Base-by-base conservation (phyloP, 2,797 vertebrate genomes). In the Myotis findleyi region DNA sequence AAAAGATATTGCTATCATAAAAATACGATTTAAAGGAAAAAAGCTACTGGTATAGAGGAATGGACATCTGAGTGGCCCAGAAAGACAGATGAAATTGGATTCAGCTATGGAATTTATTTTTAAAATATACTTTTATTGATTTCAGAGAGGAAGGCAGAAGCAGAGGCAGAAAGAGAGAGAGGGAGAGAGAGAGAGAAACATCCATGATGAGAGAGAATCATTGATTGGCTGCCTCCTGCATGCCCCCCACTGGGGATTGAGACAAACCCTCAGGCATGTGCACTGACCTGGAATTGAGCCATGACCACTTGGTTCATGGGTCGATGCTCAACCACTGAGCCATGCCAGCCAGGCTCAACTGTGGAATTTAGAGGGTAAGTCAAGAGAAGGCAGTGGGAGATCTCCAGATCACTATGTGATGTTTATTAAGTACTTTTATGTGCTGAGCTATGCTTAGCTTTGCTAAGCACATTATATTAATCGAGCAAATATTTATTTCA, bases 1-100 rank as follows among this genome's bases (percentile, higher is more conserved):
- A 84, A 88, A 72, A 55, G 30, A 89, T 76, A 93, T 87, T 53
- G 21, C 17, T 75, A 55, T 77, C 44, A 77, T 92, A 55, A 80
- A 96, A 91, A 92, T 79, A 30, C 33, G 33, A 93, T 79, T 68
- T 89, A 93, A 87, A 75, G 55, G 76, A 73, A 44, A 44, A 85
- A 73, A 53, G 36, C 5, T 5, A 83, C 8, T 23, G n/a, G 41
- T 64, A 66, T 73, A 71, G 38, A 53, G 44, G 86, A 55, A 49
- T 30, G 79, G 59, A 53, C 33, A 14, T 81, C 30, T 30, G 71
- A 90, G 33, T 66, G 53, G 16, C 51, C 25, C 64, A 92, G 36
- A 77, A 81, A 93, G 64, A 90, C 12, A 64, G 59, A 27, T 53
- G 72, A 89, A 80, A 73, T 25, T 73, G 66, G 33, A 44, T 89